Conservation (phyloP, 2,797 vertebrate genomes). For the Semaprochilodus insignis region DNA sequence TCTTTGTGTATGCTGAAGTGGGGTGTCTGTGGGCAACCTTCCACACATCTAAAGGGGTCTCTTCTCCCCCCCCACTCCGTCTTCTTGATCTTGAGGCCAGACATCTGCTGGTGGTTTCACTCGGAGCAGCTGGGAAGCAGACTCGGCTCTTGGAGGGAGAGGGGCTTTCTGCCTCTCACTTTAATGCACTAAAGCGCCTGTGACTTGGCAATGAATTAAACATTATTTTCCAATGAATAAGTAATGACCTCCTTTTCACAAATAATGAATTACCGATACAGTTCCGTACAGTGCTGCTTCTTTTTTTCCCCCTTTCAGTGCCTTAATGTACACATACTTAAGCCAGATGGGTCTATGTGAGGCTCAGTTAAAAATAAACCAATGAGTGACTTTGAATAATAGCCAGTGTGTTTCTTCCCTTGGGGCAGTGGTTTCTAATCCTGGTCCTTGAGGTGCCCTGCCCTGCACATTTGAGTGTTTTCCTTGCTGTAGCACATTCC, state of each 20-base stretch:
- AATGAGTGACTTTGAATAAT: slow-evolving; percentile 32
- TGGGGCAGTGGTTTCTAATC: neutral
- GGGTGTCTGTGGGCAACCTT: slow-evolving; percentile 72
- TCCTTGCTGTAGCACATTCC: neutral
- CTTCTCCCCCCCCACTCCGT: slow-evolving; percentile 70
- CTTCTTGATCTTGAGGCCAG: slow-evolving; percentile 80
- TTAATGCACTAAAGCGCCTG: slow-evolving; percentile 24
- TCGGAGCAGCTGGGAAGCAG: slow-evolving; percentile 76
- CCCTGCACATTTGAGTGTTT: neutral
- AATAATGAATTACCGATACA: slow-evolving; percentile 29
- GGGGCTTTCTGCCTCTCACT: slow-evolving; percentile 26
- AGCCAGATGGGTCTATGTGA: slow-evolving; percentile 5
- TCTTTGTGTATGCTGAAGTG: slow-evolving; percentile 22
- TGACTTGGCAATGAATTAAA: slow-evolving; percentile 41
- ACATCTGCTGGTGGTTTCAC: slow-evolving; percentile 81
- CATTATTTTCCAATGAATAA: slow-evolving; percentile 37
- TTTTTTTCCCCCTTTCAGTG: slow-evolving; percentile 2
- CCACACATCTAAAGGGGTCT: slow-evolving; percentile 78
- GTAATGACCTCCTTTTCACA: slow-evolving; percentile 29
- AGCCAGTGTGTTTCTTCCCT: slow-evolving; percentile 1
- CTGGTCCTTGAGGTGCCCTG: neutral
- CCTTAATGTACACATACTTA: neutral
- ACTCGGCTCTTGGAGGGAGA: slow-evolving; percentile 51
- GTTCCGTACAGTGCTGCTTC: neutral
- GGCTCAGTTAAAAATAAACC: slow-evolving; percentile 23